A percentile compares a stretch with the other conserved stretches of the same genome.
Conservation (phyloP, 2,113 vertebrate genomes). For the human region GRCh38 chr5:95480001-95480500, state of each 20-base stretch:
- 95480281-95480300: not conserved
- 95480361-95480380: not conserved
- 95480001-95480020: not conserved
- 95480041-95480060: not conserved
- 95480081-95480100: not conserved
- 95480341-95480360: not conserved
- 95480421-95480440: not conserved
- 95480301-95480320: not conserved
- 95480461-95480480: not conserved
- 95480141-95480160: not conserved
- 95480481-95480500: not conserved
- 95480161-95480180: not conserved
- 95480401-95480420: not conserved
- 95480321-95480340: not conserved
- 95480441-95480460: not conserved
- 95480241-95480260: conserved; percentile 3
- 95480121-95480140: not conserved
- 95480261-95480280: not conserved
- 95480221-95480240: not conserved
- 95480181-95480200: not conserved
- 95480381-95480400: conserved; percentile 1
- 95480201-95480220: not conserved
- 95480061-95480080: not conserved
- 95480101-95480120: not conserved
- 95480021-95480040: not conserved